Evolutionary conservation across 2,113 vertebrate genomes (phyloP), one percentile per base, ranked within the genome.

Genomic region (Anarhynchus alexandrinus): DNA sequence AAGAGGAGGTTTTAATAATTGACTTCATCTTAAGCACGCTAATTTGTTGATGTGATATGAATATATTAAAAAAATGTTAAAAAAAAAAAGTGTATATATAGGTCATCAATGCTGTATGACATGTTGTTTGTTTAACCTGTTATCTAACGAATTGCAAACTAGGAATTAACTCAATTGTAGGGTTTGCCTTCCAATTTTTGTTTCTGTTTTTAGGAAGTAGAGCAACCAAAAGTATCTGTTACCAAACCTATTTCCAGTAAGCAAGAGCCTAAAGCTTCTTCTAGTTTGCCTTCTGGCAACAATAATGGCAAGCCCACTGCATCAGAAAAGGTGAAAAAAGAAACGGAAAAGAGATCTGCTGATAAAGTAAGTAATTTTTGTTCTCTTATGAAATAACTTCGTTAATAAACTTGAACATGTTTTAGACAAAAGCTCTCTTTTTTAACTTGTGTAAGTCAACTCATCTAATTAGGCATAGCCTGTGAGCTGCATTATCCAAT

Each of bases 251-350:
- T 98, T 97, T 97, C 98, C 55, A 98, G 95, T 96, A 99, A 99
- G 96, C 99, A 99, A 91, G 99, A 99, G 55, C 98, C 98, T 55
- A 99, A 99, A 97, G 97, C 98, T 18, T 95, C 98, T 47, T 98
- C 98, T 15, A 98, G 95, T 94, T 98, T 99, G 58, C 97, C 98
- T 52, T 98, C 98, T 86, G 98, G 98, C 88, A 98, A 97, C 93
- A 99, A 98, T 95, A 99, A 98, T 86, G 98, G 99, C 95, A 99
- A 99, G 90, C 98, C 98, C 61, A 89, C 97, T 85, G 82, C 97
- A 69, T 97, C 98, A 15, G 99, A 99, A 93, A 99, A 99, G 88
- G 98, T 97, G 92, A 99, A 99, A 97, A 99, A 99, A 90, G 99
- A 99, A 66, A 93, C 59, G 29, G 99, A 99, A 93, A 99, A 99